phyloP scores from a whole-genome alignment of 2,797 vertebrate genomes.

The Sebastes kiyomatsui region DNA sequence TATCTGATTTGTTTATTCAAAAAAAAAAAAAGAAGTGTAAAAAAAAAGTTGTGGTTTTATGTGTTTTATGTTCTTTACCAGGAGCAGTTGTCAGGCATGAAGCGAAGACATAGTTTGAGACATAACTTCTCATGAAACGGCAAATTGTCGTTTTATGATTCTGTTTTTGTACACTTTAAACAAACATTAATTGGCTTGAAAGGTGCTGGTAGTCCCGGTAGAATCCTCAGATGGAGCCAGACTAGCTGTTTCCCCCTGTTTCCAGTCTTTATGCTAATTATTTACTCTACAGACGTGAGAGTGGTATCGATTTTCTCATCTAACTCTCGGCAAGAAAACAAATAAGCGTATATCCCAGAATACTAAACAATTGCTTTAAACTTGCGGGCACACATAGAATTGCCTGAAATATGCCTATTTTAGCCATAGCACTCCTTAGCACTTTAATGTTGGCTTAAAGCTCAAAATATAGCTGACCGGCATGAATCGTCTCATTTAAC shows the following conservation, averaged over 20 bases:
- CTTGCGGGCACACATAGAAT: background rate
- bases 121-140: background rate
- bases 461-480: background rate
- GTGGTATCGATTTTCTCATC: background rate
- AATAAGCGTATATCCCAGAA: background rate
- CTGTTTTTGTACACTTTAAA: background rate
- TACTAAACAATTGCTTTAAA: background rate
- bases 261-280: background rate
- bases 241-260: background rate
- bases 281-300: background rate
- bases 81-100: background rate
- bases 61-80: background rate
- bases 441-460: background rate
- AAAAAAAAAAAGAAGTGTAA: background rate
- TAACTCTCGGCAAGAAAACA: background rate
- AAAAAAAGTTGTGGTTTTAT: background rate
- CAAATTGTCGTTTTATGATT: background rate
- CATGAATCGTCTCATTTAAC: background rate
- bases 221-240: background rate
- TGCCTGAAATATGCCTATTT: background rate
- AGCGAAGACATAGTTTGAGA: background rate
- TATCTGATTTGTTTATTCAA: background rate
- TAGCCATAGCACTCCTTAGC: background rate
- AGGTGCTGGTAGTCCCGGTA: background rate
- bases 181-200: background rate